phyloP scores from a whole-genome alignment of 2,888 invertebrate species.

The Tineola bisselliella region DNA sequence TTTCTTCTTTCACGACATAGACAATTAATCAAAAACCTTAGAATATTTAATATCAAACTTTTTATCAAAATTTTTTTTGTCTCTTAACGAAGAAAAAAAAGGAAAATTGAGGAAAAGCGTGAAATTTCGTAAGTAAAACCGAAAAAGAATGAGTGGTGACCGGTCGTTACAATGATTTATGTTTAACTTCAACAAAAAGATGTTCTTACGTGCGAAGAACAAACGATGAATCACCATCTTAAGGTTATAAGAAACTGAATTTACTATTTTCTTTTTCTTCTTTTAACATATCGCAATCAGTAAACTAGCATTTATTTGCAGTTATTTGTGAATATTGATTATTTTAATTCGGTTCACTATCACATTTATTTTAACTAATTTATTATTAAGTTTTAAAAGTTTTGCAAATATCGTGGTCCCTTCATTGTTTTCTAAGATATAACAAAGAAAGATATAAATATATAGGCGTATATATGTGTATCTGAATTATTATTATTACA shows the following conservation, averaged over 20 bases:
- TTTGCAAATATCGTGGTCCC: too few relatives aligned
- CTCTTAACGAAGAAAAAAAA: background rate
- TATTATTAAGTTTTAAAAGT: too few relatives aligned
- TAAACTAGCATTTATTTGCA: too few relatives aligned
- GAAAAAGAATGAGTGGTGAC: constrained; percentile 20
- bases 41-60: background rate
- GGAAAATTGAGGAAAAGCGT: constrained; percentile 37
- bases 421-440: too few relatives aligned
- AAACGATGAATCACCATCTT: background rate
- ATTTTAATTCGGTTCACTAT: too few relatives aligned
- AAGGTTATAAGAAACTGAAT: background rate
- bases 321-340: too few relatives aligned
- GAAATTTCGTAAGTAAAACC: constrained; percentile 34
- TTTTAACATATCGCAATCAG: too few relatives aligned
- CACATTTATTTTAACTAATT: too few relatives aligned
- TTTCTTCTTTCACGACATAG: background rate
- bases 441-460: too few relatives aligned
- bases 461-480: too few relatives aligned
- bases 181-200: background rate
- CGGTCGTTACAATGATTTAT: constrained; percentile 59
- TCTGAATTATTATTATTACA: too few relatives aligned
- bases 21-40: background rate
- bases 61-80: background rate
- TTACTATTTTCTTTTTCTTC: background rate
- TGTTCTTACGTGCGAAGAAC: constrained; percentile 22